Evolutionary conservation across 2,888 invertebrate genomes (phyloP).

Genomic region (Drosophila atroscutellata): DNA sequence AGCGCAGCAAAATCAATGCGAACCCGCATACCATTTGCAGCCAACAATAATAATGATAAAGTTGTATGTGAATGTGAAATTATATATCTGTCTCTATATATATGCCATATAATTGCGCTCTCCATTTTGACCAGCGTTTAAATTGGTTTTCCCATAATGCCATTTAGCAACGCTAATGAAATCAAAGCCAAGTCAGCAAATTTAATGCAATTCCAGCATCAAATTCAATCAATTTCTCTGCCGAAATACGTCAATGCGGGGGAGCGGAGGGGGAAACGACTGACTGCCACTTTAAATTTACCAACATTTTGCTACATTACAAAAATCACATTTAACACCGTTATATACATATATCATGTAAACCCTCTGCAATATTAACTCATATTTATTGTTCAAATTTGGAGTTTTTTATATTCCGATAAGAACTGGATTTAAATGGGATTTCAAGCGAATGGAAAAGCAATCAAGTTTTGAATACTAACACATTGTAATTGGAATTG

Average conservation of each 20-base stretch:
- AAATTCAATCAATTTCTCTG: slow-evolving; percentile 52
- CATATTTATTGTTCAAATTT: not conserved
- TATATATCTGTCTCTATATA: not conserved
- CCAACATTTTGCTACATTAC: slow-evolving; percentile 45
- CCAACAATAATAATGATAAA: slow-evolving; percentile 52
- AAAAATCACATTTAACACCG: slow-evolving; percentile 49
- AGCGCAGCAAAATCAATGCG: slow-evolving; percentile 46
- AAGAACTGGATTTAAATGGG: not conserved
- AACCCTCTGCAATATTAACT: not conserved
- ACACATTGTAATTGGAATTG: not conserved
- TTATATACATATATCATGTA: not conserved
- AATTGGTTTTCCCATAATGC: slow-evolving; percentile 31
- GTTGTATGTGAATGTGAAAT: slow-evolving; percentile 9
- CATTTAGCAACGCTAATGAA: slow-evolving; percentile 58
- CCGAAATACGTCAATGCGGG: not conserved
- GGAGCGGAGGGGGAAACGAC: not conserved
- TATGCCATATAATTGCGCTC: not conserved
- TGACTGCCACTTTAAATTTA: slow-evolving; percentile 47
- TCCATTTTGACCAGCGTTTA: slow-evolving; percentile 40
- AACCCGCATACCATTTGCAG: slow-evolving; percentile 21
- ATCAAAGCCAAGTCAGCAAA: slow-evolving; percentile 64
- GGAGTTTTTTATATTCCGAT: not conserved
- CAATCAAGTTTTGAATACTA: not conserved
- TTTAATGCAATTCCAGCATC: slow-evolving; percentile 59
- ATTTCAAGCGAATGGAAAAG: not conserved